phyloP scores from a whole-genome alignment of 1,140 invertebrate species.

The Bacillus rossius region DNA sequence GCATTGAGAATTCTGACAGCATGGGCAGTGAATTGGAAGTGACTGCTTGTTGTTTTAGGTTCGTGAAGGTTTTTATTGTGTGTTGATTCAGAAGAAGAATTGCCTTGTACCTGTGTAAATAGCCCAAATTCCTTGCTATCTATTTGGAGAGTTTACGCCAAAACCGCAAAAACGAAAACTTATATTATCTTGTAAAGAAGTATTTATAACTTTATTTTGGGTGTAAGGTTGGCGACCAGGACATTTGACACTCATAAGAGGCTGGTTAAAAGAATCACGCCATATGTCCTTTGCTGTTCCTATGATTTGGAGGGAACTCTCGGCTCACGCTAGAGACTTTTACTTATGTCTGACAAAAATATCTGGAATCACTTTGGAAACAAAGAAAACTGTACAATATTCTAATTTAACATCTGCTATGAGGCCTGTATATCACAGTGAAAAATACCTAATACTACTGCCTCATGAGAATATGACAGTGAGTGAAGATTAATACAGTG shows the following conservation, averaged over 20 bases:
- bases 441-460: too few relatives aligned
- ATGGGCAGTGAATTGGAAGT: too few relatives aligned
- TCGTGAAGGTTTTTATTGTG: too few relatives aligned
- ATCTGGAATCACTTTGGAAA: constrained; percentile 12
- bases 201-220: not conserved
- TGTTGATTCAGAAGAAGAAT: too few relatives aligned
- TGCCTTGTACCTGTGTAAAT: too few relatives aligned
- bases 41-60: too few relatives aligned
- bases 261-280: not conserved
- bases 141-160: too few relatives aligned
- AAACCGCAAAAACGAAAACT: too few relatives aligned
- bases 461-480: too few relatives aligned
- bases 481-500: too few relatives aligned
- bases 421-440: not conserved
- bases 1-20: too few relatives aligned
- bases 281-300: constrained; percentile 18
- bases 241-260: not conserved
- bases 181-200: not conserved
- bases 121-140: too few relatives aligned
- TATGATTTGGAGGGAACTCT: constrained; percentile 23
- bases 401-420: constrained; percentile 11
- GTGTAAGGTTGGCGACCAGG: not conserved
- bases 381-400: constrained; percentile 1
- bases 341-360: constrained; percentile 24
- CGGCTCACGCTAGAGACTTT: constrained; percentile 17